Evolutionary conservation across 1,140 invertebrate species (phyloP).

Genomic region (Cydia fagiglandana): DNA sequence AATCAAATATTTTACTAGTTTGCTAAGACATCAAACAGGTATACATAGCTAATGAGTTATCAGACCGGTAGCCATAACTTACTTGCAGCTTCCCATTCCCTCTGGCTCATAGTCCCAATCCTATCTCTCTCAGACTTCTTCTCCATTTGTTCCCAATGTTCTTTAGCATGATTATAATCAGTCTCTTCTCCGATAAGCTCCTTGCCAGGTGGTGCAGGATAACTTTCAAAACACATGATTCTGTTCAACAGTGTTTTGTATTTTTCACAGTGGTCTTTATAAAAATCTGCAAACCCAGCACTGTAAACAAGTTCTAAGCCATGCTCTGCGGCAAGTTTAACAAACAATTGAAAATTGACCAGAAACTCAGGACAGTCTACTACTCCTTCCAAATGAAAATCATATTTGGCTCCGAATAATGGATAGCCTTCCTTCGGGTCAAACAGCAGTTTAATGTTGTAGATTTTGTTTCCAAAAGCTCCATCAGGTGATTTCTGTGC

Average conservation of each 20-base stretch:
- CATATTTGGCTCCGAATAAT: constrained; percentile 97
- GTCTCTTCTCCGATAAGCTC: constrained; percentile 80
- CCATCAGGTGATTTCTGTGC: constrained; percentile 81
- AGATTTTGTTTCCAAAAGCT: constrained; percentile 93
- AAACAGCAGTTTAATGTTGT: constrained; percentile 88
- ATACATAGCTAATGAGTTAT: too few relatives aligned
- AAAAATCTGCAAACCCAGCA: constrained; percentile 91
- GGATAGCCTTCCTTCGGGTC: constrained; percentile 85
- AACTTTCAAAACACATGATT: constrained; percentile 88
- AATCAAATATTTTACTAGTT: too few relatives aligned
- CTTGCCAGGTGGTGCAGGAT: constrained; percentile 80
- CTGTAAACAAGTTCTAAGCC: constrained; percentile 88
- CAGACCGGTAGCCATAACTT: constrained; percentile 60
- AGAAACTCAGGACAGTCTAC: constrained; percentile 99
- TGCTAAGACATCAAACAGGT: too few relatives aligned
- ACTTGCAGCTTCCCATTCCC: constrained; percentile 97
- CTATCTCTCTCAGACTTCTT: constrained; percentile 57
- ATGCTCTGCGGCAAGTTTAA: constrained; percentile 90
- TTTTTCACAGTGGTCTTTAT: constrained; percentile 83
- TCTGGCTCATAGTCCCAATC: constrained; percentile 91
- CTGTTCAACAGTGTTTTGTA: constrained; percentile 83
- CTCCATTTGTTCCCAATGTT: constrained; percentile 79
- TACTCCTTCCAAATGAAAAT: constrained; percentile 96
- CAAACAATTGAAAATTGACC: constrained; percentile 93
- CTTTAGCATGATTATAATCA: constrained; percentile 88